phyloP scores from a whole-genome alignment of 2,113 vertebrate genomes.

The Triplophysa rosa region DNA sequence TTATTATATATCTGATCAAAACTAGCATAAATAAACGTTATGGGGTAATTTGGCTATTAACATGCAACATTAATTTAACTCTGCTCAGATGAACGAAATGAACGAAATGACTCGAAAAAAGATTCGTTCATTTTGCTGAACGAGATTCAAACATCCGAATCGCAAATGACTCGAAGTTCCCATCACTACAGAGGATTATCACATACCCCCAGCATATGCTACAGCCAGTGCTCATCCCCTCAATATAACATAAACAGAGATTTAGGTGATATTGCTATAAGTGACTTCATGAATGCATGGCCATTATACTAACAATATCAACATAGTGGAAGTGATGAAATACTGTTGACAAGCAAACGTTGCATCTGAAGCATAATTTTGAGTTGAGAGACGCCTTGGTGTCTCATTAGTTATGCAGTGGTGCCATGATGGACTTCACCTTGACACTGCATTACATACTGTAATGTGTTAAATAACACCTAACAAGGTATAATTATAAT shows the following conservation, averaged over 20 bases:
- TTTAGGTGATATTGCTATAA: neutral
- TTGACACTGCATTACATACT: neutral
- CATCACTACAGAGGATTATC: slow-evolving; percentile 23
- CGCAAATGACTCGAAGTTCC: too few species aligned
- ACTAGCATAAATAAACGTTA: too few species aligned
- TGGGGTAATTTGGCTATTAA: too few species aligned
- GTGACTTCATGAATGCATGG: slow-evolving; percentile 6
- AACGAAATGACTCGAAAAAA: too few species aligned
- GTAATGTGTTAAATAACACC: slow-evolving; percentile 2
- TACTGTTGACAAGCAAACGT: neutral
- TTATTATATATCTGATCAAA: too few species aligned
- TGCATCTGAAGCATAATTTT: neutral
- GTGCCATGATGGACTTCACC: neutral
- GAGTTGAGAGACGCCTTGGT: neutral
- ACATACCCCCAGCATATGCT: neutral
- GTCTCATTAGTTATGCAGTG: slow-evolving; percentile 4
- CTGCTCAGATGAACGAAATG: too few species aligned
- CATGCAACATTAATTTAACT: too few species aligned
- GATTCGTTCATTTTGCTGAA: too few species aligned
- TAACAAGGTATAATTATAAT: neutral
- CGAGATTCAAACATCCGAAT: too few species aligned
- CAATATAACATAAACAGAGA: neutral
- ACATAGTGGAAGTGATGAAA: neutral
- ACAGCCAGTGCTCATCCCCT: neutral
- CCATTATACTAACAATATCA: too few species aligned